Evolutionary conservation across 2,888 invertebrate species (phyloP).

Genomic region (Drosophila suboccidentalis): DNA sequence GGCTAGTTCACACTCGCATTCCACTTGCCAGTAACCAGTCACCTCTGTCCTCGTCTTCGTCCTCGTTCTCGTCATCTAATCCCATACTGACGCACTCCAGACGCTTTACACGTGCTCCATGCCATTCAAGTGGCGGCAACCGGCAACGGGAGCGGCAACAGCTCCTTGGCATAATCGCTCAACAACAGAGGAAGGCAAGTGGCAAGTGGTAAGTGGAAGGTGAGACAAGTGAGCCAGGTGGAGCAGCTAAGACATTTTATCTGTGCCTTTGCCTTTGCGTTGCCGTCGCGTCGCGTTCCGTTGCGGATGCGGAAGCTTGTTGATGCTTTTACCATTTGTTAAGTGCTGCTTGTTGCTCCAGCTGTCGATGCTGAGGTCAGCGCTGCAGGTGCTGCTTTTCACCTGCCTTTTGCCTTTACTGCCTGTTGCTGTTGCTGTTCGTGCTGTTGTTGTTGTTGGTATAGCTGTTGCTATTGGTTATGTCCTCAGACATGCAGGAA

Average conservation of each 20-base stretch:
- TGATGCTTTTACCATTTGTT: slow-evolving; percentile 82
- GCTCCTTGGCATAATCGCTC: slow-evolving; percentile 80
- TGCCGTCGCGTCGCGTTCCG: slow-evolving; percentile 73
- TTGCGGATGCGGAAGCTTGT: slow-evolving; percentile 81
- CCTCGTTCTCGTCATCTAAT: slow-evolving; percentile 60
- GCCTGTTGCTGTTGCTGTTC: slow-evolving; percentile 26
- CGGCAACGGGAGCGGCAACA: slow-evolving; percentile 44
- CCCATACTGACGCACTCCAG: slow-evolving; percentile 76
- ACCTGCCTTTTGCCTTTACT: slow-evolving; percentile 41
- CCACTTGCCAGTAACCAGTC: slow-evolving; percentile 37
- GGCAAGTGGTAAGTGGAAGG: slow-evolving; percentile 6
- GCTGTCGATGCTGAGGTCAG: slow-evolving; percentile 81
- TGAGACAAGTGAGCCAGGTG: slow-evolving; percentile 21
- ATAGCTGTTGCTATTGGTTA: slow-evolving; percentile 69
- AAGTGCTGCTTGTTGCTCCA: slow-evolving; percentile 82
- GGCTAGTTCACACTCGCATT: slow-evolving; percentile 64
- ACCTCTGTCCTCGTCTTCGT: slow-evolving; percentile 14
- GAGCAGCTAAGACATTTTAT: slow-evolving; percentile 76
- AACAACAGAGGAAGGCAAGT: slow-evolving; percentile 48
- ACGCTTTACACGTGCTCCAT: slow-evolving; percentile 79
- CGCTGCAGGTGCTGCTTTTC: slow-evolving; percentile 71
- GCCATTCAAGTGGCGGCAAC: slow-evolving; percentile 72
- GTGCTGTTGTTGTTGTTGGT: slow-evolving; percentile 20
- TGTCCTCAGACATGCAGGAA: slow-evolving; percentile 57
- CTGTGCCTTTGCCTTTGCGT: slow-evolving; percentile 74